Percentiles rank a stretch among this genome's conserved stretches.
Conservation (phyloP, 2,113 vertebrate genomes). For the Hydrolagus affinis region DNA sequence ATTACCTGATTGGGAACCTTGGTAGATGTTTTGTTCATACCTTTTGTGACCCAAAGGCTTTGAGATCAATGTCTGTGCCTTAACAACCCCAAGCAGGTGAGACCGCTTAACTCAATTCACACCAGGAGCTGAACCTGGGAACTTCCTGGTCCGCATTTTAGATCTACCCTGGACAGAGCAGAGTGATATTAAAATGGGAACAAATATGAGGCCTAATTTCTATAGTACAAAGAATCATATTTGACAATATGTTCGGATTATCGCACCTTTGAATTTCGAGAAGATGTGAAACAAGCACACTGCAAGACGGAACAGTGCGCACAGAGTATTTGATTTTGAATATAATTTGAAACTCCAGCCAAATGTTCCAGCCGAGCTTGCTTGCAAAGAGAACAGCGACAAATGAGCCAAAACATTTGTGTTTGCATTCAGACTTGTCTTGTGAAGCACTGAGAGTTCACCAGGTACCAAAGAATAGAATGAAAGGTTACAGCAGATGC, state of each 20-base stretch:
- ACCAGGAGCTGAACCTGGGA: conserved; percentile 32
- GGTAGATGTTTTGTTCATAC: too few relatives aligned
- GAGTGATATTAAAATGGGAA: neutral
- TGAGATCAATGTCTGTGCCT: too few relatives aligned
- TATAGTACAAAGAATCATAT: neutral
- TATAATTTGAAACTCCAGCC: neutral
- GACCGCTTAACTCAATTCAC: conserved; percentile 35
- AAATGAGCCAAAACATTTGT: neutral
- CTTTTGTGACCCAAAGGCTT: too few relatives aligned
- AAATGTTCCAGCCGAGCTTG: too few relatives aligned
- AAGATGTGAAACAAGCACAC: too few relatives aligned
- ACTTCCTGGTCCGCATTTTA: neutral
- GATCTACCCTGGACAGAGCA: too few relatives aligned
- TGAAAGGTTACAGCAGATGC: conserved; percentile 4
- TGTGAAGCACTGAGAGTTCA: neutral
- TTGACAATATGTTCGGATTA: neutral
- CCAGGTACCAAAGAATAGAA: conserved; percentile 19
- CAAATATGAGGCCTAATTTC: neutral
- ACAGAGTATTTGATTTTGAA: neutral
- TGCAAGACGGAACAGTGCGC: neutral
- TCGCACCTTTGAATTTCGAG: neutral
- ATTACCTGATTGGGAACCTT: too few relatives aligned
- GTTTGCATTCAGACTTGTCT: neutral
- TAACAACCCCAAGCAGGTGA: conserved; percentile 31
- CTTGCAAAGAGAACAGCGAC: neutral